Evolutionary conservation across 1,140 invertebrate genomes (phyloP).

Genomic region (Listronotus oregonensis): DNA sequence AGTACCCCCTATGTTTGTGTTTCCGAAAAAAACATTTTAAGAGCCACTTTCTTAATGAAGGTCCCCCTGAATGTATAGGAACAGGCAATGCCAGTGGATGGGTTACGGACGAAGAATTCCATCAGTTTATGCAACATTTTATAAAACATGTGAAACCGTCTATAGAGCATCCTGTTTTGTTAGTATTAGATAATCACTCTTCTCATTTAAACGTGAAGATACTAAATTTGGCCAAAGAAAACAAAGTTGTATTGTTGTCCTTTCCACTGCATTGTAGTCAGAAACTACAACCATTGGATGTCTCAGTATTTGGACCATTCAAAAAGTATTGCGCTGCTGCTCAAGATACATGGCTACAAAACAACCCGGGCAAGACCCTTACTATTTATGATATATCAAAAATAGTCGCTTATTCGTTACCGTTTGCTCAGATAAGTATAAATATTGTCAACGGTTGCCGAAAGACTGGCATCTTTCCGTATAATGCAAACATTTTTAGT

Average conservation of each 20-base stretch:
- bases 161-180: conserved; percentile 29
- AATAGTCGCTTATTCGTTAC: conserved; percentile 52
- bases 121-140: no score
- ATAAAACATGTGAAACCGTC: no score
- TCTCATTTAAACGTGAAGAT: conserved; percentile 51
- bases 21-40: no score
- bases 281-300: conserved; percentile 53
- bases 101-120: conserved; percentile 16
- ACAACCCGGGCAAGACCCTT: conserved; percentile 57
- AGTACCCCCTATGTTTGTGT: no score
- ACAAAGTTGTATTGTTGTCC: conserved; percentile 53
- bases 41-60: conserved; percentile 22
- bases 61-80: no score
- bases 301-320: no score
- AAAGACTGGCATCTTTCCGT: conserved; percentile 53
- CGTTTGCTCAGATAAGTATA: conserved; percentile 50
- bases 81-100: conserved; percentile 9
- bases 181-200: conserved; percentile 37
- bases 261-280: conserved; percentile 58
- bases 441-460: conserved; percentile 58
- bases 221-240: conserved; percentile 47
- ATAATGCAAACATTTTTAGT: not conserved
- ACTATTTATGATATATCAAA: conserved; percentile 58
- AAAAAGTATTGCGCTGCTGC: conserved; percentile 46
- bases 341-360: conserved; percentile 56